phyloP scores from a whole-genome alignment of 2,113 vertebrate species.

The Nycticorax nycticorax region DNA sequence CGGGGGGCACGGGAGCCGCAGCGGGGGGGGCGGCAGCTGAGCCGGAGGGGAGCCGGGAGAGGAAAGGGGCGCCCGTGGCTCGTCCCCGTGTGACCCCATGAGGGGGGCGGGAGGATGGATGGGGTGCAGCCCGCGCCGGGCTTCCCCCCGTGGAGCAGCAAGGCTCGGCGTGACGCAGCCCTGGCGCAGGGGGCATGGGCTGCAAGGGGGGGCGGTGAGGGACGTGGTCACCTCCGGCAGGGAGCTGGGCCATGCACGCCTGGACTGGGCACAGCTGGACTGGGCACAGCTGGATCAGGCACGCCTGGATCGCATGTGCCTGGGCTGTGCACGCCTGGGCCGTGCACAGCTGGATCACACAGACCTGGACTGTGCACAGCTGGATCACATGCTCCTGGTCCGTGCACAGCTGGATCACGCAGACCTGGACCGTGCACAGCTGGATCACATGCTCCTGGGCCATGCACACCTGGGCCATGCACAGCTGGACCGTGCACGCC shows the following conservation, averaged over 20 bases:
- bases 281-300: fast-evolving
- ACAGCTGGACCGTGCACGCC: fast-evolving
- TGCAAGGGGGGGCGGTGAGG: background rate
- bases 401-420: fast-evolving
- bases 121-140: background rate
- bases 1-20: background rate
- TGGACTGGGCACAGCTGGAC: background rate
- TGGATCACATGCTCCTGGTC: too few relatives aligned
- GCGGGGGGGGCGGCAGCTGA: background rate
- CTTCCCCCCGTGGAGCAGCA: background rate
- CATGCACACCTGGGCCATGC: fast-evolving
- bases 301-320: background rate
- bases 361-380: background rate
- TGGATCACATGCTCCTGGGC: too few relatives aligned
- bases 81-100: fast-evolving
- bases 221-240: background rate
- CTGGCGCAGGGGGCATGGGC: background rate
- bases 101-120: background rate
- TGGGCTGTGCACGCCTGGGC: background rate
- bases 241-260: background rate
- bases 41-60: background rate
- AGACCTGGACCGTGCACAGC: background rate
- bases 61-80: background rate
- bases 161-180: background rate
- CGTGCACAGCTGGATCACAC: background rate